phyloP scores from a whole-genome alignment of 2,797 vertebrate species.

The Octomys mimax region DNA sequence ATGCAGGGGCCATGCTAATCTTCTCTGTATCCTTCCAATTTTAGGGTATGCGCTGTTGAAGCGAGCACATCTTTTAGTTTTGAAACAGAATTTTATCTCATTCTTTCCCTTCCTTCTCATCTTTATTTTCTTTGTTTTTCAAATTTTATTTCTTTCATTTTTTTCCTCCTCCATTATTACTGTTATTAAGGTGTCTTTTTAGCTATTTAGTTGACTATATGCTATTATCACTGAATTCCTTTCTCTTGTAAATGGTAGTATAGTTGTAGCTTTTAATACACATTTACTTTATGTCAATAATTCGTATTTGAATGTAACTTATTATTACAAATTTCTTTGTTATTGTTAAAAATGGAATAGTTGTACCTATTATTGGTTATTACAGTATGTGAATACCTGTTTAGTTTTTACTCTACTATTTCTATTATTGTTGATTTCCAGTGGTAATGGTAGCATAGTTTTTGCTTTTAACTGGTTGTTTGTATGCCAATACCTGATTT shows the following conservation, averaged over 20 bases:
- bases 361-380: neutral
- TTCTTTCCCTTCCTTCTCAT: neutral
- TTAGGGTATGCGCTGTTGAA: no score
- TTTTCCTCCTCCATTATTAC: neutral
- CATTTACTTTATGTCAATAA: no score
- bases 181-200: neutral
- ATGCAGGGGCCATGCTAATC: no score
- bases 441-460: no score
- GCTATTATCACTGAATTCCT: no score
- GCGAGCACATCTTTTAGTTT: no score
- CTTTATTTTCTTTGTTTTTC: neutral
- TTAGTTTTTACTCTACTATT: neutral
- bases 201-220: neutral
- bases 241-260: no score
- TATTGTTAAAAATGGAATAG: neutral
- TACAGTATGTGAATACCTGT: neutral
- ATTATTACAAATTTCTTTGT: neutral
- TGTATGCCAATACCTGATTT: neutral
- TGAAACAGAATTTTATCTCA: neutral
- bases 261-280: no score
- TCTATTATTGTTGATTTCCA: neutral
- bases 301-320: neutral
- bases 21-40: no score
- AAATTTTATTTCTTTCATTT: no score
- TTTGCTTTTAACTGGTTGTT: neutral